Conservation (phyloP, 2,888 invertebrate genomes). For the Hypsopygia costalis region DNA sequence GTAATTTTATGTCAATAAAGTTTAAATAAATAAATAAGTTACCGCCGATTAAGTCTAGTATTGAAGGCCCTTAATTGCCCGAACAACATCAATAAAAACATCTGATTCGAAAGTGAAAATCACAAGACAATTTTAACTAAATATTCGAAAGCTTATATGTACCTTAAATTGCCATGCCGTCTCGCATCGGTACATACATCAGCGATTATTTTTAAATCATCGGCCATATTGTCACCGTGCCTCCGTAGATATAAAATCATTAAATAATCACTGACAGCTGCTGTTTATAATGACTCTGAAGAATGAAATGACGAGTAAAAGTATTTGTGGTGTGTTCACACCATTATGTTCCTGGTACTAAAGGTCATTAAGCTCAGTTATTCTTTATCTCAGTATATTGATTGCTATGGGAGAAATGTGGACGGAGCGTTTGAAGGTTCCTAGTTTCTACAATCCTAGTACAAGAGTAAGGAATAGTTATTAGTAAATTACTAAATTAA, state of each 20-base stretch:
- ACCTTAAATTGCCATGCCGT: constrained; percentile 17
- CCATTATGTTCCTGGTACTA: constrained; percentile 48
- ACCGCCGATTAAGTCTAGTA: too few relatives aligned
- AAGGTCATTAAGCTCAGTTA: constrained; percentile 64
- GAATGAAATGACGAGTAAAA: constrained; percentile 51
- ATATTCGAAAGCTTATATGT: constrained; percentile 17
- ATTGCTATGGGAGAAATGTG: constrained; percentile 51
- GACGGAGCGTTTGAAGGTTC: constrained; percentile 27
- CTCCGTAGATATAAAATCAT: constrained; percentile 27
- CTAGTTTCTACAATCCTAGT: constrained; percentile 37
- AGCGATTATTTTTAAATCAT: constrained; percentile 26
- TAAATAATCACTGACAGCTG: constrained; percentile 22
- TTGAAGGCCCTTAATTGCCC: too few relatives aligned
- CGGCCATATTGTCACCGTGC: constrained; percentile 22
- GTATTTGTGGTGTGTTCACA: constrained; percentile 60
- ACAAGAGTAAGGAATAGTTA: too few relatives aligned
- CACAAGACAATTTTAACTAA: neutral
- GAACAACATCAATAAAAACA: neutral
- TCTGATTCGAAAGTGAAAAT: constrained; percentile 7
- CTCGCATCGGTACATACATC: constrained; percentile 13
- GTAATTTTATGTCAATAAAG: too few relatives aligned
- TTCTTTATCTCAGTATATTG: constrained; percentile 45
- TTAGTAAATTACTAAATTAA: too few relatives aligned
- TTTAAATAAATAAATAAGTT: too few relatives aligned
- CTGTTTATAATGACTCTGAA: constrained; percentile 27